Conservation (phyloP, 2,888 invertebrate genomes). For the Dione vanillae region DNA sequence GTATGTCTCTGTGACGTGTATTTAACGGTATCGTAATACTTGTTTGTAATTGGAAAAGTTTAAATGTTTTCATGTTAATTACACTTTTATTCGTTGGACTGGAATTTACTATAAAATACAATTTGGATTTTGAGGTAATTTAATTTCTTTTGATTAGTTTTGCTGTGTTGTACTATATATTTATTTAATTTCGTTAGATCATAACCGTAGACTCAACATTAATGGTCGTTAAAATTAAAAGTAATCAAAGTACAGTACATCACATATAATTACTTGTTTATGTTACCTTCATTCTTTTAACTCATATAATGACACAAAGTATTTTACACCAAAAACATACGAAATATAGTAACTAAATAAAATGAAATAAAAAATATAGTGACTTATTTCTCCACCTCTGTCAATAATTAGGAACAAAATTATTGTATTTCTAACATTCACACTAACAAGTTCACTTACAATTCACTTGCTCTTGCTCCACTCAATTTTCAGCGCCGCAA, state of each 20-base stretch:
- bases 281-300: too few species aligned
- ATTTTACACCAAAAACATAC: too few species aligned
- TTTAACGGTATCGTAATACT: not conserved
- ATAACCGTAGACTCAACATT: too few species aligned
- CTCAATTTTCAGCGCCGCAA: not conserved
- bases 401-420: not conserved
- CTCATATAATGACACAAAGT: too few species aligned
- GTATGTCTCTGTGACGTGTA: not conserved
- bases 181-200: too few species aligned
- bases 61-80: not conserved
- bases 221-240: too few species aligned
- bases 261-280: too few species aligned
- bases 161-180: too few species aligned
- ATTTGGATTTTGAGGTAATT: not conserved
- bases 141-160: not conserved
- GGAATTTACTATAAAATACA: not conserved
- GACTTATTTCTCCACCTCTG: not conserved
- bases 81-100: not conserved
- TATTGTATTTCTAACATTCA: not conserved
- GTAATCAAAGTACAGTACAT: too few species aligned
- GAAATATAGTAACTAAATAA: too few species aligned
- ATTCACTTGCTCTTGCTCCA: not conserved
- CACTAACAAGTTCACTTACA: not conserved
- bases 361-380: not conserved
- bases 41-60: conserved; percentile 15